Base-by-base conservation (phyloP, 1,140 invertebrate species). In the Papilio helenus region DNA sequence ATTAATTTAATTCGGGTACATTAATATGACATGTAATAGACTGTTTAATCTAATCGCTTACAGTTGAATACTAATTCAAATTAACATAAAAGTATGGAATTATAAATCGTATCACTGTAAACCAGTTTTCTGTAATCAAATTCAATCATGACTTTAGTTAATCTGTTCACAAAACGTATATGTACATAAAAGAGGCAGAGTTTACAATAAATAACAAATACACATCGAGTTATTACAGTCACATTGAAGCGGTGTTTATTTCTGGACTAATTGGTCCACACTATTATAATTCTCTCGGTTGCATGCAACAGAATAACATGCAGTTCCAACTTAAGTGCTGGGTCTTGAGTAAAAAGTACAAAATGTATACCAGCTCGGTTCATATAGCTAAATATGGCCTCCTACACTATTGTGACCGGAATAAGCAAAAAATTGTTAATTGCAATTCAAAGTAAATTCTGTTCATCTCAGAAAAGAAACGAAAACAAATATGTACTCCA, bases 241-340 rank as follows among this genome's bases (percentile, higher is more conserved):
- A 44, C 76, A 77, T 65, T 77, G 76, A 76, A 77, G 55, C 76
- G 34, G n/a, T 77, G 76, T 77, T 77, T 77, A 77, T 77, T 77
- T 77, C 51, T 61, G 76, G 76, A 77, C 76, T 77, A 77, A 77
- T 77, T 77, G 76, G 51, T 77, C 55, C 29, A 23, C 55, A 61
- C 76, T 65, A 77, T 77, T 77, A 77, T 77, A 77, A 65, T 77
- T 77, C 55, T 44, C 51, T 42, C 29, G 29, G 51, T 65, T 42
- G 76, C 76, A 61, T 77, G 76, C 76, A 77, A 77, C 55, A 77
- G 61, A 65, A 65, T 39, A 73, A 76, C 76, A 77, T 61, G 29
- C 51, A 77, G 76, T 77, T 77, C n/a, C 76, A 65, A 77, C 76
- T 77, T 77, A 77, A 77, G 76, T 77, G 39, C 34, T n/a, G 29